phyloP scores from a whole-genome alignment of 2,113 vertebrate genomes.

The Synchiropus splendidus region DNA sequence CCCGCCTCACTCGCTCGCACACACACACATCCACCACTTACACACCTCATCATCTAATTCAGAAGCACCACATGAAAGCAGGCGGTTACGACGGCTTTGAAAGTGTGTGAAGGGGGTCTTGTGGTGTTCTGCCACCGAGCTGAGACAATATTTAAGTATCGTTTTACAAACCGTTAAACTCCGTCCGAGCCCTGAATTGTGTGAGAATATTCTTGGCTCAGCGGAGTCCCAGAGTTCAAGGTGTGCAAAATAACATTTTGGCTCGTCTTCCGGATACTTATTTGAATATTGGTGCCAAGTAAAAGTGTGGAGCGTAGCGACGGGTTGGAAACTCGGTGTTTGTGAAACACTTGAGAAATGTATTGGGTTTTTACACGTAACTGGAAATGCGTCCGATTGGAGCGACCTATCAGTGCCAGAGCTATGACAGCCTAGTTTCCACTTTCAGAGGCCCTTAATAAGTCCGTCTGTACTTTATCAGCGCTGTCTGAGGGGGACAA shows the following conservation, averaged over 20 bases:
- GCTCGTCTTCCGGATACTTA: too few relatives aligned
- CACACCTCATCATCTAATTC: slow-evolving; percentile 42
- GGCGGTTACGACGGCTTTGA: slow-evolving; percentile 28
- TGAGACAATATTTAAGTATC: slow-evolving; percentile 31
- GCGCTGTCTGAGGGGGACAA: slow-evolving; percentile 53
- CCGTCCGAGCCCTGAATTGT: slow-evolving; percentile 7
- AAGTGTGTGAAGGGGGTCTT: slow-evolving; percentile 9
- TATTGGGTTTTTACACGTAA: too few relatives aligned
- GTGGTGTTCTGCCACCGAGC: slow-evolving; percentile 19
- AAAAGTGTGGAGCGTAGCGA: too few relatives aligned
- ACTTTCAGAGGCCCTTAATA: slow-evolving; percentile 47
- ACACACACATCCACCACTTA: slow-evolving; percentile 21
- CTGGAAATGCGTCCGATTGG: too few relatives aligned
- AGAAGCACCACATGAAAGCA: slow-evolving; percentile 45
- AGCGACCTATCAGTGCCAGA: too few relatives aligned
- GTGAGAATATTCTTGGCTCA: not conserved
- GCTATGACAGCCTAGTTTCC: slow-evolving; percentile 24
- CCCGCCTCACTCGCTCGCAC: slow-evolving; percentile 20
- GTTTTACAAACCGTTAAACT: slow-evolving; percentile 36
- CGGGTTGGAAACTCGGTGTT: too few relatives aligned
- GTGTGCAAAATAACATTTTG: slow-evolving; percentile 4
- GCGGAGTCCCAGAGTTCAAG: not conserved
- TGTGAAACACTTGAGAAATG: too few relatives aligned
- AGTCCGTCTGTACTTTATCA: slow-evolving; percentile 57
- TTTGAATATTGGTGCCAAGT: too few relatives aligned